Evolutionary conservation across 2,888 invertebrate species (phyloP).

Genomic region (Folsomia candida): DNA sequence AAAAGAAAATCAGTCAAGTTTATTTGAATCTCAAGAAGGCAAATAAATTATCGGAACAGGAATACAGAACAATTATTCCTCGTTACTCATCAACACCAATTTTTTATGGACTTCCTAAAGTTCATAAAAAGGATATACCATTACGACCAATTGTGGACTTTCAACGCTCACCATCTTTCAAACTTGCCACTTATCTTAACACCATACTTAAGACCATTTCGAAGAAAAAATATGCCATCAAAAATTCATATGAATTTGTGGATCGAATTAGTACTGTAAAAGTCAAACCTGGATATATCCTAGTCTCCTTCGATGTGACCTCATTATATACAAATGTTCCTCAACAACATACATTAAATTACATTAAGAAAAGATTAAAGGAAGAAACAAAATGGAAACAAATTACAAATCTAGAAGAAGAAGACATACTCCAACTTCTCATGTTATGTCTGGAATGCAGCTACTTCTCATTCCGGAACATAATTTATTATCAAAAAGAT

Average conservation of each 20-base stretch:
- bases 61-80: neutral
- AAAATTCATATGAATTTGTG: neutral
- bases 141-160: too few species aligned
- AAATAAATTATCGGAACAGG: neutral
- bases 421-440: neutral
- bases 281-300: neutral
- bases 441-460: neutral
- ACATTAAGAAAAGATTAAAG: neutral
- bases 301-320: neutral
- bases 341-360: neutral
- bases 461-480: neutral
- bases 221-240: neutral
- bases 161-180: slow-evolving; percentile 1
- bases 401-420: neutral
- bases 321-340: neutral
- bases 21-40: neutral
- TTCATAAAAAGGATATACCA: neutral
- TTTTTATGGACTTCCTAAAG: too few species aligned
- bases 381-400: neutral
- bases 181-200: neutral
- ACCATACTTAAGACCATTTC: neutral
- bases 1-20: neutral
- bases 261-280: neutral
- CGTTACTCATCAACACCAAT: neutral
- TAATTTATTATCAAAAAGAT: neutral